Evolutionary conservation across 2,888 invertebrate genomes (phyloP), one percentile per base, ranked within the genome.

Genomic region (Prostheceraeus crozeri): DNA sequence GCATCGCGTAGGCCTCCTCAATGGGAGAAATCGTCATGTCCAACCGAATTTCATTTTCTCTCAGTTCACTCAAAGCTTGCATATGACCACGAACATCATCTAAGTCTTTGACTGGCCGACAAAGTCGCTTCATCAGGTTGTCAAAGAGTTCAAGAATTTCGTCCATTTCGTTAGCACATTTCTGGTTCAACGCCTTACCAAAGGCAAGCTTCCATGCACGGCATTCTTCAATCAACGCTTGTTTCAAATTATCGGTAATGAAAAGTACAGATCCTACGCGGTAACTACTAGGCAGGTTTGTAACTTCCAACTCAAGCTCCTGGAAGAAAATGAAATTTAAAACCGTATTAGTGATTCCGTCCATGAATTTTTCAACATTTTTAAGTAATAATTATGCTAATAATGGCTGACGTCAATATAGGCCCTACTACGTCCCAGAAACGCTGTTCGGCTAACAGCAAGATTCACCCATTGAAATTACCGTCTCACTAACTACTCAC

Each of bases 11-110:
- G 0, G 91, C 89, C 80, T 94, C 87, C 80, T 94, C 93, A 61
- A 94, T 88, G 0, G 93, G 93, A 69, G 87, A 87, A 60, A 94
- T 90, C 68, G 84, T 85, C 53, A 91, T 79, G 71, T 94, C 93
- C 84, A 93, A 88, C 68, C 89, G 89, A 11, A 93, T 89, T 77
- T 94, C 93, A 71, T 87, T 87, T 68, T 91, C 89, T 2, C 93
- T 81, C 57, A 91, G 89, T 77, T 91, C 89, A 71, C 85, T 84
- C 60, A 93, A 77, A 0, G 87, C 88, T 63, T 89, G 89, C 89
- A 94, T 93, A 59, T 90, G 85, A 66, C 87, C 82, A 59, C 93
- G 82, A 0, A 94, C 89, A 72, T 94, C 93, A 71, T 94, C 93
- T 63, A 94, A 79, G 75, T 93, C 93, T 53, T 88, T 61, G 14